Percentiles rank a stretch among this genome's conserved stretches.
These are phyloP conservation scores for Callipepla californica DNA, from an alignment of 2,113 vertebrate genomes.

Conservation along the genomic window DNA sequence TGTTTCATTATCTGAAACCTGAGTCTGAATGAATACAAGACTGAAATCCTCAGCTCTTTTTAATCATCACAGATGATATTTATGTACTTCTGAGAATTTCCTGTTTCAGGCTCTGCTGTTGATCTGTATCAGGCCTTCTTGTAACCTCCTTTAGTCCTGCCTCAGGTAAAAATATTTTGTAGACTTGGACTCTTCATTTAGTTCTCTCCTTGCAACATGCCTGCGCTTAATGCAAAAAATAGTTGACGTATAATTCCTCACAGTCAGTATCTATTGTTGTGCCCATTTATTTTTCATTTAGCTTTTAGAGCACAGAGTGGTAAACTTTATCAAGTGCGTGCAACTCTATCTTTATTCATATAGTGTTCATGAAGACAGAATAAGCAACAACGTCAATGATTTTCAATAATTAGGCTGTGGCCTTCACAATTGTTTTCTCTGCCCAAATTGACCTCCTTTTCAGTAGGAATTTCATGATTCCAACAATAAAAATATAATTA, in stretches of 20 bases:
- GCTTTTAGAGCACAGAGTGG: not conserved
- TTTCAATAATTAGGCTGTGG: not conserved
- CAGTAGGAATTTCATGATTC: not conserved
- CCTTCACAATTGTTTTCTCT: not conserved
- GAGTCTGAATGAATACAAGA: not conserved
- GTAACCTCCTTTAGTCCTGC: not conserved
- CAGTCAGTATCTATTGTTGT: not conserved
- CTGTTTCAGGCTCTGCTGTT: not conserved
- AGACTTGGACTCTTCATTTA: not conserved
- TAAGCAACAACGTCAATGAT: not conserved
- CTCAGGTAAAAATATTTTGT: not conserved
- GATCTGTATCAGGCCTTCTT: not conserved
- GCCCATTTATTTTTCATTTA: not conserved
- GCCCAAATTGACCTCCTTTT: not conserved
- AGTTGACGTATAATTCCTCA: not conserved
- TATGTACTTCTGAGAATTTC: not conserved
- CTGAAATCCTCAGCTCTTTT: not conserved
- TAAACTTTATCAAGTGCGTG: not conserved
- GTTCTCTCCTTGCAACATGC: not conserved
- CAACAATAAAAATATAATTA: not conserved
- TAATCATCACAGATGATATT: not conserved
- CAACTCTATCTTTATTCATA: not conserved
- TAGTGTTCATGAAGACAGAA: not conserved
- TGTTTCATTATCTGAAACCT: rapidly evolving
- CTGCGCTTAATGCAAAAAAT: not conserved